Evolutionary conservation across 2,113 vertebrate genomes (phyloP), one percentile per base, ranked within the genome.

Genomic region (Nansenia antarctica): DNA sequence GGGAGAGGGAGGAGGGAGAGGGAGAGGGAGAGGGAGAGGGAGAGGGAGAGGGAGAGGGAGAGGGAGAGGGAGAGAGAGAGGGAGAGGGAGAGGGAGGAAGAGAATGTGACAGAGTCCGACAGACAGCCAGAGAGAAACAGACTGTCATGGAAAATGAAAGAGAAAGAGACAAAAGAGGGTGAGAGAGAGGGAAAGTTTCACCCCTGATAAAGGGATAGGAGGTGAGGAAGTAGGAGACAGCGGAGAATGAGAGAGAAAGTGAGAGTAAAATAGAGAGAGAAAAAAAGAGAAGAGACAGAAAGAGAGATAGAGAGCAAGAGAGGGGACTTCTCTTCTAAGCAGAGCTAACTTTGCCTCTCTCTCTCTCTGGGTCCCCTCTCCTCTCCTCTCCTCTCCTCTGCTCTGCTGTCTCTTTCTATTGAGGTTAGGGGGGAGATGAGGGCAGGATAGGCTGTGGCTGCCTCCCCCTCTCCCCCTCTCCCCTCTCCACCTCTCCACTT

Each of bases 341-440:
- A 15, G 27, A 54, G 30, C n/a, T 59, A 32, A 58, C 55, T 58
- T 58, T 31, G 14, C 15, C 14, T 26, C 55, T 20, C 47, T 22
- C 14, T 26, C 55, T 20, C 20, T 15, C 52, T 54, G 52, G 11
- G 53, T 70, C 58, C 37, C 18, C 53, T 66, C n/a, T 6, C 26
- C 35, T 67, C 30, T 67, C 35, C 65, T 58, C 39, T 18, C 39
- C 39, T 42, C 39, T 42, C 39, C 14, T 42, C 39, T 42, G 12
- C 39, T 42, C 15, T 42, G 26, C n/a, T 42, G 70, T 47, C 34
- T 29, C 42, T 72, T 70, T 15, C 52, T 62, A 69, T 61, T 1
- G 30, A 64, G 15, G 65, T 57, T 52, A 27, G 30, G 29, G 29
- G n/a, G 18, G n/a, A 49, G 62, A 29, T 47, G 22, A 58, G 20